Evolutionary conservation across 2,888 invertebrate species (phyloP), one percentile per base, ranked within the genome.

Genomic region (Malthinus flaveolus): DNA sequence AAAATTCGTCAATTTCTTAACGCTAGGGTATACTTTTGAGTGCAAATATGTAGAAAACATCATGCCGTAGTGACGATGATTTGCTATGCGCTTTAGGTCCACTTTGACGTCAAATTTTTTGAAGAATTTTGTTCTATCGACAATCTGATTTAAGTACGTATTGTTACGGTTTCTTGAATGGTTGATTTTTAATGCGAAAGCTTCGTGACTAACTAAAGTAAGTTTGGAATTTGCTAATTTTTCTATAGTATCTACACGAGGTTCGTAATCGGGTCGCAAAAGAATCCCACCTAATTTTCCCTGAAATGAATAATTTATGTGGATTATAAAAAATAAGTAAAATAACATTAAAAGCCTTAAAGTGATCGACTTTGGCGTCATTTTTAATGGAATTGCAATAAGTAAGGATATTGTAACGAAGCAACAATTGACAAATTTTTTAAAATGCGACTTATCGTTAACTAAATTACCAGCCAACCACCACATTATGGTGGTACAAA

Each of bases 261-360:
- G 15, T 33, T 46, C 52, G 12, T 46, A 32, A 15, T 8, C 35
- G 1, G 46, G 45, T 23, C 31, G 34, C n/a, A 35, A 10, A 1
- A 50, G 12, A 10, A 9, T 1, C 8, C 45, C 35, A 9, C 12
- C 11, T n/a, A 52, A 32, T 45, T 45, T 52, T 15, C 31, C 42
- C 34, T 45, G 52, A 35, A 35, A 52, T 5, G 31, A 13, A 9
- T 12, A 23, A 15, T 46, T n/a, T 3, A 52, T 45, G 13, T 35
- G 45, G 13, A 52, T 6, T 32, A 34, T 33, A 33, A 33, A 52
- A 12, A 52, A 34, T 31, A 46, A 35, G 31, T 52, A 45, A 44
- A 45, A 35, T 1, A 45, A 8, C 15, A 52, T 1, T 9, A 46
- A n/a, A n/a, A 46, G 5, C 5, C 52, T 44, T 11, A 36, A 9